Evolutionary conservation across 2,113 vertebrate genomes (phyloP).

Genomic region (Lepus timidus): DNA sequence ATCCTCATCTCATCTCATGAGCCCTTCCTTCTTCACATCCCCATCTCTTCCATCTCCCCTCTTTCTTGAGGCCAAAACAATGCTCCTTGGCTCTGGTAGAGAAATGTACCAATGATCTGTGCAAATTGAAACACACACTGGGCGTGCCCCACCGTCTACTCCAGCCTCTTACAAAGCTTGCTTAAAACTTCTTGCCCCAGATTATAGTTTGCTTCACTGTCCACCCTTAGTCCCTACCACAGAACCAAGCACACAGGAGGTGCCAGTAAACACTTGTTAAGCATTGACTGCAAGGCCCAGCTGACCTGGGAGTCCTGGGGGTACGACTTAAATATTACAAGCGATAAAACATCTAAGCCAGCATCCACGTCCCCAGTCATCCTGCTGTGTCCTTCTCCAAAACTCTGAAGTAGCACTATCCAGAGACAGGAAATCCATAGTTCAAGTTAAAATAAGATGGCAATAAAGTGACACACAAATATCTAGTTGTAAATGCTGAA

Average conservation of each 20-base stretch:
- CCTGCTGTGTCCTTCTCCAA: not conserved
- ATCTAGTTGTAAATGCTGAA: conserved; percentile 59
- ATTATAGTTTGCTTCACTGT: not conserved
- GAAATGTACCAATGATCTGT: not conserved
- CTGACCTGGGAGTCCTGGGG: not conserved
- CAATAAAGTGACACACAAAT: conserved; percentile 65
- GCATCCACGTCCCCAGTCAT: not conserved
- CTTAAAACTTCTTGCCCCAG: not conserved
- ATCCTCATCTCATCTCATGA: not conserved
- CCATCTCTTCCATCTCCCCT: not conserved
- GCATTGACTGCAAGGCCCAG: not conserved
- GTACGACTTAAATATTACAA: not conserved
- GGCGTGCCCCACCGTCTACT: not conserved
- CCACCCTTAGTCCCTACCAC: not conserved
- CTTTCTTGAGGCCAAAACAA: not conserved
- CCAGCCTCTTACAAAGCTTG: not conserved
- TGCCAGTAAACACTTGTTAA: not conserved
- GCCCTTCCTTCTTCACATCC: not conserved
- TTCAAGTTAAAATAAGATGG: conserved; percentile 71
- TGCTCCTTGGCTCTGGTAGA: not conserved
- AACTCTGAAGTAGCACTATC: not conserved
- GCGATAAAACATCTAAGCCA: not conserved
- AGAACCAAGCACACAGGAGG: not conserved
- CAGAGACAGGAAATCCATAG: conserved; percentile 51
- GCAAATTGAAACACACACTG: not conserved